phyloP scores from a whole-genome alignment of 1,140 invertebrate species.

The Drepana arcuata region DNA sequence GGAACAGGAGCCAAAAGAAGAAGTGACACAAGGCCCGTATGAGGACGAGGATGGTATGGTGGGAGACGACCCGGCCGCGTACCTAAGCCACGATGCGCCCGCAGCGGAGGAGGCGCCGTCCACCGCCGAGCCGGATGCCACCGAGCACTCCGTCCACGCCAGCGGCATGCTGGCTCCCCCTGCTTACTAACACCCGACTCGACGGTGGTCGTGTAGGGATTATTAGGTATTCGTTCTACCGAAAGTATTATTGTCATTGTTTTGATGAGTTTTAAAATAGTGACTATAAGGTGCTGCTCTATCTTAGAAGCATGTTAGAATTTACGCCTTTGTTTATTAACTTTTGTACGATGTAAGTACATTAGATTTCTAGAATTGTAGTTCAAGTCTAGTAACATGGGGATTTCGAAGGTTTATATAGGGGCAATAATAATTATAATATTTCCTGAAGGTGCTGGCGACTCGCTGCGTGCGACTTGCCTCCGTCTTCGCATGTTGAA shows the following conservation, averaged over 20 bases:
- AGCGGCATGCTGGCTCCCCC: constrained; percentile 68
- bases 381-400: constrained; percentile 22
- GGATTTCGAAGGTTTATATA: constrained; percentile 40
- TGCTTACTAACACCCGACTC: constrained; percentile 54
- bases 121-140: constrained; percentile 72
- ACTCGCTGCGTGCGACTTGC: constrained; percentile 58
- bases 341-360: no score
- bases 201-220: constrained; percentile 24
- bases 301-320: constrained; percentile 31
- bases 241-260: constrained; percentile 64
- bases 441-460: constrained; percentile 60
- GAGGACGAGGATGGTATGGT: constrained; percentile 68
- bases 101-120: constrained; percentile 53
- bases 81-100: constrained; percentile 37
- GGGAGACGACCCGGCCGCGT: constrained; percentile 69
- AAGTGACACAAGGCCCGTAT: constrained; percentile 70
- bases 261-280: constrained; percentile 34
- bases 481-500: constrained; percentile 50
- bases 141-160: constrained; percentile 68
- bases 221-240: constrained; percentile 55
- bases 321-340: constrained; percentile 29
- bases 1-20: constrained; percentile 55
- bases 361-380: constrained; percentile 37
- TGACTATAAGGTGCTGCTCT: constrained; percentile 25
- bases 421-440: constrained; percentile 36